phyloP scores from a whole-genome alignment of 2,888 invertebrate species.

The Teleiodes luculella region DNA sequence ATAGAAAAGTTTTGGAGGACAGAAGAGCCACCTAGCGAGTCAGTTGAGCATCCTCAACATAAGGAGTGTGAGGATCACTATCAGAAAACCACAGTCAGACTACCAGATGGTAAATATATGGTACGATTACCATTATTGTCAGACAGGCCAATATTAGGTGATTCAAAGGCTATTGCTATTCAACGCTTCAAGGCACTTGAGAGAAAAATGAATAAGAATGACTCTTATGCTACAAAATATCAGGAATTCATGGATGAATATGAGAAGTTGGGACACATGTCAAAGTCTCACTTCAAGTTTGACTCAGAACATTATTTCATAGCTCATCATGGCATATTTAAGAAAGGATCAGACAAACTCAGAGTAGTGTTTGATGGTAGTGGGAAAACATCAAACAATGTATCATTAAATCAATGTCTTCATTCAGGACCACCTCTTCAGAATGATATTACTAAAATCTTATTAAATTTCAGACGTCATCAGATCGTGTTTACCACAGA shows the following conservation, averaged over 20 bases:
- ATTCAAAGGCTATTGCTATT: neutral
- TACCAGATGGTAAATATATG: too few relatives aligned
- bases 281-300: too few relatives aligned
- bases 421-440: conserved; percentile 15
- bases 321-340: neutral
- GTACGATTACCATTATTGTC: neutral
- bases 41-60: conserved; percentile 3
- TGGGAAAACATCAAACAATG: conserved; percentile 8
- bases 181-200: conserved; percentile 6
- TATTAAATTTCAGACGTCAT: conserved; percentile 12
- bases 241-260: neutral
- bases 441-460: conserved; percentile 12
- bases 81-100: too few relatives aligned
- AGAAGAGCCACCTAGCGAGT: conserved; percentile 10
- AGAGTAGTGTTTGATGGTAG: conserved; percentile 19
- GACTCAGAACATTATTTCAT: neutral
- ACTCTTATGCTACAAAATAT: neutral
- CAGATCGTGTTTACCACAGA: conserved; percentile 18
- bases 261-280: neutral
- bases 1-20: conserved; percentile 12
- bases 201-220: neutral
- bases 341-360: neutral
- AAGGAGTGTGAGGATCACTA: conserved; percentile 1
- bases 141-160: neutral
- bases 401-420: conserved; percentile 16